Percentiles rank a stretch among this genome's conserved stretches.
Evolutionary conservation across 2,888 invertebrate genomes (phyloP).

Genomic region (Masnerella sp.): DNA sequence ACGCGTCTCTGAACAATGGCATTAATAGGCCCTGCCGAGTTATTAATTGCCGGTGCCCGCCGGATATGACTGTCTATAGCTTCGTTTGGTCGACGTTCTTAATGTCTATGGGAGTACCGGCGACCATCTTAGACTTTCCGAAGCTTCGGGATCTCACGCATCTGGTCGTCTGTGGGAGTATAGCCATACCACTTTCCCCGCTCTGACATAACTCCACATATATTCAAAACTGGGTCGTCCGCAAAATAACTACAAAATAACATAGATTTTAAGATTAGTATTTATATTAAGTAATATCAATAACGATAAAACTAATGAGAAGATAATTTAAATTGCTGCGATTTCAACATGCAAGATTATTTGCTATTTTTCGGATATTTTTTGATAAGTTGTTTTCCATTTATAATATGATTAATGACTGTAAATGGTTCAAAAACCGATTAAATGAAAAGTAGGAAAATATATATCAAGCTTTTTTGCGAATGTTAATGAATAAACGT

Average conservation of each 20-base stretch:
- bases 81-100: conserved; percentile 69
- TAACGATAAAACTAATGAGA: too few relatives aligned
- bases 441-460: conserved; percentile 23
- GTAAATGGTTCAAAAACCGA: neutral
- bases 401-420: too few relatives aligned
- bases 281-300: too few relatives aligned
- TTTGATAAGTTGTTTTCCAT: too few relatives aligned
- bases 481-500: conserved; percentile 22
- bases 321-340: too few relatives aligned
- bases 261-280: too few relatives aligned
- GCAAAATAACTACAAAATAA: too few relatives aligned
- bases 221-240: too few relatives aligned
- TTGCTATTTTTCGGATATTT: too few relatives aligned
- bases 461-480: conserved; percentile 15
- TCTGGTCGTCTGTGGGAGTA: conserved; percentile 42
- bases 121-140: conserved; percentile 62
- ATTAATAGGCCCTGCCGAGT: conserved; percentile 77
- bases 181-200: conserved; percentile 18
- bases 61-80: conserved; percentile 77
- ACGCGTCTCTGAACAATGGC: conserved; percentile 78
- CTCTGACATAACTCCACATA: conserved; percentile 2
- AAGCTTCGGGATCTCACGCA: conserved; percentile 42
- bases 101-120: conserved; percentile 67
- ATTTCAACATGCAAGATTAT: too few relatives aligned
- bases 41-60: conserved; percentile 77